Base-by-base conservation (phyloP, 2,888 invertebrate species). In the Brassicogethes aeneus region DNA sequence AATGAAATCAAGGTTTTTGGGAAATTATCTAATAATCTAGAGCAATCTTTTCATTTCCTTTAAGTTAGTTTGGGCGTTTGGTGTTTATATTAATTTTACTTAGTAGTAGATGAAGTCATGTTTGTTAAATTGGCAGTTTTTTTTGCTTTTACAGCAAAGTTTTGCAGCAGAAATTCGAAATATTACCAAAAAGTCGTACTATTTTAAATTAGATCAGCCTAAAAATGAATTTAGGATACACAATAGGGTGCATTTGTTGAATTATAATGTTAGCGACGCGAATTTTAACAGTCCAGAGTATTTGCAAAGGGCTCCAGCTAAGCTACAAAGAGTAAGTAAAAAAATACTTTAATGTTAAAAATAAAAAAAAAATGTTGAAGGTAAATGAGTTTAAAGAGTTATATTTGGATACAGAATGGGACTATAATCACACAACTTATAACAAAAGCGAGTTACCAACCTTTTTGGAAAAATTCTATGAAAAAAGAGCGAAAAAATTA, bases 351-450 rank as follows among this genome's bases (percentile, higher is more conserved):
- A n/a, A n/a, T n/a, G n/a, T n/a, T n/a, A n/a, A n/a, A n/a, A 16
- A 10, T n/a, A 38, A 40, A 5, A 33, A 38, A 33, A 34, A 36
- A n/a, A 12, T 8, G 14, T 30, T 37, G 2, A 42, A 36, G 34
- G 43, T 46, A 37, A 34, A 3, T 16, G 7, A 35, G 10, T 15
- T 8, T 3, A 35, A 35, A 16, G 10, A 16, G 15, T 35, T 16
- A 15, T 15, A 8, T 36, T n/a, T 36, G 7, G 61, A 61, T 39
- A 43, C 50, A 15, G 60, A 61, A 47, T 61, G 61, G 61, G 49
- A 61, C 34, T 58, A 56, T 39, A 47, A 53, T 14, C 52, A 48
- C 42, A 48, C 46, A 15, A 44, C 43, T 8, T 12, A 43, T 1
- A 44, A 48, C 17, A 54, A 51, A 48, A 43, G 40, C 2, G 44